Evolutionary conservation across 1,140 invertebrate genomes (phyloP).

Genomic region (Drosophila subobscura): DNA sequence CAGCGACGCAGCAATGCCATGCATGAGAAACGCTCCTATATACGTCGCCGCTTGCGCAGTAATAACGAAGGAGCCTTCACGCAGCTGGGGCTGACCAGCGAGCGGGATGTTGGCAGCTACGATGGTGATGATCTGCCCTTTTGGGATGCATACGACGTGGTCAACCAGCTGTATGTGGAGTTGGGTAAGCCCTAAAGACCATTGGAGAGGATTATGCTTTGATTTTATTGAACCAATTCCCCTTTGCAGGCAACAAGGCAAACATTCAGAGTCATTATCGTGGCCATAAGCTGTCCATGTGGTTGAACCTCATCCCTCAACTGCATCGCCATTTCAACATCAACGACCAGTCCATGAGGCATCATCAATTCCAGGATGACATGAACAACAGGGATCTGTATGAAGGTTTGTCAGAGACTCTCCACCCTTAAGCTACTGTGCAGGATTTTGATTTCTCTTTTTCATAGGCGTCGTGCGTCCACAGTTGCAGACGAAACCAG

Average conservation of each 20-base stretch:
- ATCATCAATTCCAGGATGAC: constrained; percentile 90
- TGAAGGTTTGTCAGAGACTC: constrained; percentile 46
- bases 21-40: constrained; percentile 68
- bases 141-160: constrained; percentile 95
- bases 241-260: constrained; percentile 86
- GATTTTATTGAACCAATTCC: background rate
- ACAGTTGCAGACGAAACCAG: constrained; percentile 74
- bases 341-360: constrained; percentile 90
- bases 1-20: constrained; percentile 74
- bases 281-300: constrained; percentile 95
- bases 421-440: background rate
- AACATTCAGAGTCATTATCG: constrained; percentile 93
- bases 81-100: constrained; percentile 43
- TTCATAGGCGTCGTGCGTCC: constrained; percentile 85
- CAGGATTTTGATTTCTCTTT: no score
- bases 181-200: constrained; percentile 85
- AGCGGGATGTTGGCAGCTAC: constrained; percentile 56
- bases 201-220: background rate
- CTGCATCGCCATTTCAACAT: constrained; percentile 89
- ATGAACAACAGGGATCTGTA: constrained; percentile 82
- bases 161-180: constrained; percentile 94
- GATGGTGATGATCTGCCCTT: constrained; percentile 85
- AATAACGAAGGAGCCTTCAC: constrained; percentile 47
- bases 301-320: constrained; percentile 95
- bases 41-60: constrained; percentile 67